These are phyloP conservation scores for Caenorhabditis imperialis DNA, from an alignment of 2,888 invertebrate genomes.

Conservation along the genomic window DNA sequence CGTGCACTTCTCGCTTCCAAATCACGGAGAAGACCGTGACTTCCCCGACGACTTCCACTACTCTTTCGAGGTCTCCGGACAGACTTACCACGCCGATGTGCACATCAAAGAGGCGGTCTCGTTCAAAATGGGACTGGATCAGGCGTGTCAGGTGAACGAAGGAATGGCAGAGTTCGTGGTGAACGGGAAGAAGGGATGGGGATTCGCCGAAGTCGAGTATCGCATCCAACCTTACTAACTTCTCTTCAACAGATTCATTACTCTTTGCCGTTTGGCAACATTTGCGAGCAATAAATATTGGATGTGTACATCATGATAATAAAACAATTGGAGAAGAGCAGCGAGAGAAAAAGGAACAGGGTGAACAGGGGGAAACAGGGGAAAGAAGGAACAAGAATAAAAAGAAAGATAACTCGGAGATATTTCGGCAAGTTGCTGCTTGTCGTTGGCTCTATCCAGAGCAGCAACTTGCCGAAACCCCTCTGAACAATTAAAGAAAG, in stretches of 20 bases:
- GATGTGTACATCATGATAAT: background rate
- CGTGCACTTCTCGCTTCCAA: constrained; percentile 66
- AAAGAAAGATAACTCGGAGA: too few relatives aligned
- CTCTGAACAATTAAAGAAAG: too few relatives aligned
- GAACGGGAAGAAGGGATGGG: constrained; percentile 83
- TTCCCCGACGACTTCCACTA: constrained; percentile 72
- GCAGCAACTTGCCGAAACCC: too few relatives aligned
- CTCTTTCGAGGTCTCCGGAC: constrained; percentile 65
- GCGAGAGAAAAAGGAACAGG: background rate
- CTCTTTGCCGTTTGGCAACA: background rate
- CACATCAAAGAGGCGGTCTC: constrained; percentile 62
- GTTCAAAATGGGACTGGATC: constrained; percentile 74
- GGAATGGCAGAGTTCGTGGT: constrained; percentile 82
- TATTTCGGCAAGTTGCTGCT: too few relatives aligned
- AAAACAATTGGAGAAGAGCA: constrained; percentile 4
- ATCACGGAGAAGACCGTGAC: constrained; percentile 71
- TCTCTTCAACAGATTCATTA: constrained; percentile 10
- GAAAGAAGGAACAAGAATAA: background rate
- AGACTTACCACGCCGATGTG: constrained; percentile 62
- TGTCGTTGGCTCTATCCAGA: too few relatives aligned
- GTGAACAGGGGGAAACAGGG: background rate
- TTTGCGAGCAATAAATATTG: constrained; percentile 1
- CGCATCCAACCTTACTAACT: constrained; percentile 72
- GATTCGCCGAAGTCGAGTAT: constrained; percentile 84
- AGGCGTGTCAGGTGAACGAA: constrained; percentile 69